Conservation (phyloP, 2,113 vertebrate species). For the Verasper variegatus region DNA sequence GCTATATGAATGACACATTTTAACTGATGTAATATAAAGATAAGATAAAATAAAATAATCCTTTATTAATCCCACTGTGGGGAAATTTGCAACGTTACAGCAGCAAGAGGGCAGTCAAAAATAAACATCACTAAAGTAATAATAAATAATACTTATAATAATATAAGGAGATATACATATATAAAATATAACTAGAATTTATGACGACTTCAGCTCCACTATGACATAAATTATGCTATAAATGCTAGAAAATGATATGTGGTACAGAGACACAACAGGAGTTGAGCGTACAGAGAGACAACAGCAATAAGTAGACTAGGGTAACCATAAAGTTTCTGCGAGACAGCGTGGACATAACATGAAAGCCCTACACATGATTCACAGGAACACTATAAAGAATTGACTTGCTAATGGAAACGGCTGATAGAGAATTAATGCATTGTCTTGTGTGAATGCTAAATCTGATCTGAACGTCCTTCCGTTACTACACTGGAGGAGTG, state of each 20-base stretch:
- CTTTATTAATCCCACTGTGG: no score
- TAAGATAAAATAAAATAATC: no score
- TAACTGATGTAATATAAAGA: no score
- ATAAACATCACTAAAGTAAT: no score
- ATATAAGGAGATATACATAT: no score
- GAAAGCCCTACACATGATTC: background rate
- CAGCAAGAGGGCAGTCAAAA: no score
- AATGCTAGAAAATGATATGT: background rate
- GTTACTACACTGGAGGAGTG: constrained; percentile 21
- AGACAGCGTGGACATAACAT: background rate
- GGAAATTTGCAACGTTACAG: no score
- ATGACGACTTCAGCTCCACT: no score
- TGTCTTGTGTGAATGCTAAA: constrained; percentile 18
- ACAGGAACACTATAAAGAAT: background rate
- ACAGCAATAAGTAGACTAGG: background rate
- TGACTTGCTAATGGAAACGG: background rate
- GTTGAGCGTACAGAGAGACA: background rate
- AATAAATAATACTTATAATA: no score
- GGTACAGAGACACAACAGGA: background rate
- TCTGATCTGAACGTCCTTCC: constrained; percentile 28
- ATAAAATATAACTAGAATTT: no score
- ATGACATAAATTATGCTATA: no score
- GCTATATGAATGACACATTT: background rate
- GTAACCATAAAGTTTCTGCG: constrained; percentile 21
- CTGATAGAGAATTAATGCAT: background rate